Base-by-base conservation (phyloP, 2,888 invertebrate species). In the Zootermopsis nevadensis region DNA sequence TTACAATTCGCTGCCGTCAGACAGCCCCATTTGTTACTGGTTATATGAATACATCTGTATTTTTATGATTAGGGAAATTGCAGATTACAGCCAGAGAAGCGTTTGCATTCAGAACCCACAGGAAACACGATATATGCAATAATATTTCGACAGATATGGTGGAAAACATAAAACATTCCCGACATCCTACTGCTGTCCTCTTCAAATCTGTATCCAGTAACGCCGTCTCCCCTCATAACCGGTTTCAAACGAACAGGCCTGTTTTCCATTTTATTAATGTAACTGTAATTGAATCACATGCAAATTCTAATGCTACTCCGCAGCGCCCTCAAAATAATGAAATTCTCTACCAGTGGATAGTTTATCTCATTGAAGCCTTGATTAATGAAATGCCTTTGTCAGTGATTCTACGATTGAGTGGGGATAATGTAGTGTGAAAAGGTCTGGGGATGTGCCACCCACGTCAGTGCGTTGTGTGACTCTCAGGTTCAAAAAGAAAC, bases 361-460 rank as follows among this genome's bases (percentile, higher is more conserved):
- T 60, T 60, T 27, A 60, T 27, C 76, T 48, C 76, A 76, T 42
- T 76, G 76, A 76, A 76, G 76, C n/a, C 27, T 38, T 76, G 76
- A 76, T 76, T 76, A 76, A 76, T 76, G 76, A 76, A 76, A 76
- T 76, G 76, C 76, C 42, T 76, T 76, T 76, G 76, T 76, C 48
- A 76, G 22, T 27, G 48, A 42, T 38, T 76, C 76, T 38, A 76
- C 42, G 27, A 76, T 76, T n/a, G 48, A 42, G 76, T n/a, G 2
- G 35, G 76, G 35, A 33, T 35, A 72, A 72, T 72, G 72, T 72
- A 31, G 72, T 31, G 22, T 72, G 31, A 72, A 72, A 72, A 72
- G 24, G 72, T 72, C 35, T 33, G 33, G 42, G 1, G 27, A 60
- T 60, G 60, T 60, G 60, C 27, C 60, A 8, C 3, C 4, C 2